Base-by-base conservation (phyloP, 2,113 vertebrate species). In the Candoia aspera region DNA sequence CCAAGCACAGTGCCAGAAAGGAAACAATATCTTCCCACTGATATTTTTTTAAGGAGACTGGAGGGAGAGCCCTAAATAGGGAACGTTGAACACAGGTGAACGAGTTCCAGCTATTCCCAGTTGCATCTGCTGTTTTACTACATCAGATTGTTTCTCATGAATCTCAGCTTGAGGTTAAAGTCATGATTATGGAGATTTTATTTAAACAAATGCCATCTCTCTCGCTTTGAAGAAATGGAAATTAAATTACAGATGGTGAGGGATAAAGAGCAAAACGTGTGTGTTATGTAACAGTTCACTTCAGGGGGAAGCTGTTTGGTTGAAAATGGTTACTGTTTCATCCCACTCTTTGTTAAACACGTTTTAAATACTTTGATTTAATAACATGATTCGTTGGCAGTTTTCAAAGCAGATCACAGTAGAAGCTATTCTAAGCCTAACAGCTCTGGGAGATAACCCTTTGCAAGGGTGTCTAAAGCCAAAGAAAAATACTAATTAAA, bases 341-440 rank as follows among this genome's bases (percentile, higher is more conserved):
- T 91, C 92, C 90, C 91, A 89, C 87, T 88, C 62, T 68, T 92
- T 89, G 57, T 92, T 95, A 85, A 94, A 90, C 73, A 93, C 91
- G 94, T 94, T 95, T 92, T 91, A 95, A 95, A 93, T 94, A 90
- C 92, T 89, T 92, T 86, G 84, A 90, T 90, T 91, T 93, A 90
- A 90, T 94, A 94, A 90, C 93, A 84, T 0, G 4, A 90, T 94
- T 94, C 95, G 90, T n/a, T 95, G 89, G 83, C 91, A 79, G 94
- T 54, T 92, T 96, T 94, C 88, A 53, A 91, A 95, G 94, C 91
- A 95, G 95, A 90, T 94, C 92, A 96, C 93, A 91, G 91, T 83
- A 95, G 95, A 96, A 96, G 95, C 93, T 46, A 93, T 95, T 96
- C 96, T 95, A 94, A 96, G 95, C 93, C 94, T 88, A 95, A 93